These are phyloP conservation scores for Mamestra configurata DNA, from an alignment of 1,140 invertebrate genomes.

Conservation along the genomic window DNA sequence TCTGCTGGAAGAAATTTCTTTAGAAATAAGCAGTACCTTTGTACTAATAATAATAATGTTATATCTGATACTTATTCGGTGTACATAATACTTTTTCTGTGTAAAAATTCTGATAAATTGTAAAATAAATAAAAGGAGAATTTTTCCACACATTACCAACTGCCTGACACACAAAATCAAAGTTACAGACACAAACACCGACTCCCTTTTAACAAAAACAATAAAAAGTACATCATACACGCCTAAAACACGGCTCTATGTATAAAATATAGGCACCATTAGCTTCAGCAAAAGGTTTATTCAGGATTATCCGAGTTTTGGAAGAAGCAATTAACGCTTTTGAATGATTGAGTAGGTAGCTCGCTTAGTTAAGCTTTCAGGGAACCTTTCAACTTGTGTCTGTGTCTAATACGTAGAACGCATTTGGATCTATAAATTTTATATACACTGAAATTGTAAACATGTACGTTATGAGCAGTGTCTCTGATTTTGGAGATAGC, in stretches of 20 bases:
- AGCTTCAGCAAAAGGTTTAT: conserved; percentile 56
- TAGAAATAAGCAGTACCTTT: too few species aligned
- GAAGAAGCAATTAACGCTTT: conserved; percentile 62
- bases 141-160: neutral
- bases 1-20: too few species aligned
- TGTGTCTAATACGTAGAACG: conserved; percentile 42
- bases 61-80: too few species aligned
- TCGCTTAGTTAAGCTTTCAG: conserved; percentile 59
- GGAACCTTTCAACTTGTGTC: conserved; percentile 52
- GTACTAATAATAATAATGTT: too few species aligned
- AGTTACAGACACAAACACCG: neutral
- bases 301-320: conserved; percentile 60
- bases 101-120: too few species aligned
- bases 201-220: neutral
- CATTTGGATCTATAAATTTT: conserved; percentile 50
- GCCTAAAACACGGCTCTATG: conserved; percentile 33
- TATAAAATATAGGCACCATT: conserved; percentile 54
- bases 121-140: neutral
- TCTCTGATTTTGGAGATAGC: too few species aligned
- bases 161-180: neutral
- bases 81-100: too few species aligned
- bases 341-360: conserved; percentile 61
- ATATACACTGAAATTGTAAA: conserved; percentile 41
- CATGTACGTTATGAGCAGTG: conserved; percentile 17
- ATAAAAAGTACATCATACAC: conserved; percentile 7